Evolutionary conservation across 1,140 invertebrate species (phyloP), one percentile per base, ranked within the genome.

Genomic region (Drosophila ambigua): DNA sequence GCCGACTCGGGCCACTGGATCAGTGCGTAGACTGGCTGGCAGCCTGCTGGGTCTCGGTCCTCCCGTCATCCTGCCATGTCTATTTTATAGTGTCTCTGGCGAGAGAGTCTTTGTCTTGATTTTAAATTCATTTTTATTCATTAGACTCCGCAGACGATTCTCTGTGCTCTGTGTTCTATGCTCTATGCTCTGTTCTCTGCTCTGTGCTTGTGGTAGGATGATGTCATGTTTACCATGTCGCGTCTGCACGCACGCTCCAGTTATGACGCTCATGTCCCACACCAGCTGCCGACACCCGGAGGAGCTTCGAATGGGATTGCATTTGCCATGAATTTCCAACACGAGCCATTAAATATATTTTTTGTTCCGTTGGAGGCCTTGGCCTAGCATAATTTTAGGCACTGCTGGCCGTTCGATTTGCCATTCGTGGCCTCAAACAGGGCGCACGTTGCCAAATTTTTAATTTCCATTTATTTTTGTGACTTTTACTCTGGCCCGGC

Each of bases 41-140:
- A 81, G 82, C 82, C 82, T 82, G 82, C 68, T 87, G 64, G 24
- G 45, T 39, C 59, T 23, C 24, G 7, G 23, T 24, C 20, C 41
- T 35, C 23, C 51, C n/a, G 61, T 61, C 57, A 57, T 43, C 45
- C 43, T 24, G 13, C 8, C 31, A 45, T 58, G 51, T 69, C 52
- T 75, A 83, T 58, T 62, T 79, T 78, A 83, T 71, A 66, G 57
- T 69, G 48, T 67, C 65, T 50, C 44, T 35, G 28, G 6, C 15
- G 13, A 23, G 13, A 6, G 28, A 15, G 39, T 41, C 8, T 16
- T 74, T 60, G 50, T 60, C 45, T 66, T 61, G 52, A 49, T 65
- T 59, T 78, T 39, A 81, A 85, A 87, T 78, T 74, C 77, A 85
- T 82, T 82, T 78, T 77, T 85, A 85, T 84, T 84, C 77, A 85